Conservation (phyloP, 1,140 invertebrate species). For the Drosophila parabipectinata region DNA sequence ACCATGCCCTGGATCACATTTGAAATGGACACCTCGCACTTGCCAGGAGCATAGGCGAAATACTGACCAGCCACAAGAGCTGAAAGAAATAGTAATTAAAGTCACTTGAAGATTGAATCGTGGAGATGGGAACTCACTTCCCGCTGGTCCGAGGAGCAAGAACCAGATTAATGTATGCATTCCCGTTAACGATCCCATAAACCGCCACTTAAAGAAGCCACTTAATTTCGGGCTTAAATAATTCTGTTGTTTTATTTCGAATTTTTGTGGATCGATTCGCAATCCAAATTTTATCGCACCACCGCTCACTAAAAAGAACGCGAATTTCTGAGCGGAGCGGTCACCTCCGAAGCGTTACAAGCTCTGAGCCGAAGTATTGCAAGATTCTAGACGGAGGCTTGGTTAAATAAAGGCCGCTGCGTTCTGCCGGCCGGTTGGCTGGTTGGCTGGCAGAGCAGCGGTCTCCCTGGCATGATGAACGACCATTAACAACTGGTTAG, state of each 20-base stretch:
- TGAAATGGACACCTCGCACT: constrained; percentile 64
- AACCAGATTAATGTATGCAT: constrained; percentile 20
- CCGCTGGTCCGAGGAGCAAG: constrained; percentile 33
- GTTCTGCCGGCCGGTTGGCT: constrained; percentile 28
- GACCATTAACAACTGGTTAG: constrained; percentile 51
- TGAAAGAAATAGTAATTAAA: constrained; percentile 8
- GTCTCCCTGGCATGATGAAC: constrained; percentile 63
- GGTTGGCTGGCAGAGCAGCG: constrained; percentile 21
- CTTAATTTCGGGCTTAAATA: constrained; percentile 36
- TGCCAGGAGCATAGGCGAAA: constrained; percentile 69
- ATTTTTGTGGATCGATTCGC: constrained; percentile 20
- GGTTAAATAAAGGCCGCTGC: constrained; percentile 67
- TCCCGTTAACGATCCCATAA: constrained; percentile 32
- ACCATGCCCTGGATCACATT: constrained; percentile 54
- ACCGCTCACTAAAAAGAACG: constrained; percentile 54
- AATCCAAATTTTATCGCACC: constrained; percentile 35
- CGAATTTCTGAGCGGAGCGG: constrained; percentile 43
- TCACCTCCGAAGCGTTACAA: constrained; percentile 66
- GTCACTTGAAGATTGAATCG: background rate
- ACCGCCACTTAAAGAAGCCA: constrained; percentile 27
- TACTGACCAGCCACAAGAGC: constrained; percentile 18
- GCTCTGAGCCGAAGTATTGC: constrained; percentile 62
- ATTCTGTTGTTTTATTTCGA: constrained; percentile 28
- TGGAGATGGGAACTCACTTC: constrained; percentile 41
- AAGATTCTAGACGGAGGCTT: constrained; percentile 74